Base-by-base conservation (phyloP, 2,888 invertebrate species). In the Eupithecia exiguata region DNA sequence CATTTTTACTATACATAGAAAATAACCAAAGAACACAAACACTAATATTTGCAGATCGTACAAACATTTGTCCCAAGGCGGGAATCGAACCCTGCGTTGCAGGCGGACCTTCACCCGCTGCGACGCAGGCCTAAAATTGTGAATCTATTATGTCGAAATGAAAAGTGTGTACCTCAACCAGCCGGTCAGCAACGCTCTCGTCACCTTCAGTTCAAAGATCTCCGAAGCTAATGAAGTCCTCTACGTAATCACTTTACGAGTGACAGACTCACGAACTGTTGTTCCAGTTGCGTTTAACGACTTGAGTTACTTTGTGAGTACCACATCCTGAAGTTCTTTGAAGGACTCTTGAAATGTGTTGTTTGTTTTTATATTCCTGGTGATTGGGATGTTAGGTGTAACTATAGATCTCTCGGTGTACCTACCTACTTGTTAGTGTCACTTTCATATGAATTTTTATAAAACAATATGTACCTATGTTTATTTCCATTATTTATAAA, bases 221-320 rank as follows among this genome's bases (percentile, higher is more conserved):
- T 58, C 58, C 58, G 12, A 58, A 58, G 10, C 58, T 71, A 66
- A 70, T 76, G 68, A 74, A 74, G 72, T 46, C 53, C 38, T 76
- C 74, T 40, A n/a, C 18, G 72, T 69, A 61, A 62, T 75, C 40
- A 75, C 75, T 72, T 78, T 77, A 78, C 73, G 80, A 78, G 74
- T 74, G 74, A 76, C 76, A 76, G 76, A 74, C 75, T 73, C 76
- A 79, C 79, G 74, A 74, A 40, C 78, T 78, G 78, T 81, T 81
- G 68, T 75, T 67, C 58, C 81, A 81, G 79, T 76, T 79, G 80
- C 71, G 68, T 73, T 80, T 75, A 75, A 74, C 76, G 77, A 77
- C 77, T 43, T 58, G n/a, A 65, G 38, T 65, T 66, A 66, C 40
- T 66, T 21, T 66, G 62, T 35, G 40, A 40, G 66, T 21, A 25